phyloP scores from a whole-genome alignment of 1,140 invertebrate species.

The Trialeurodes vaporariorum region DNA sequence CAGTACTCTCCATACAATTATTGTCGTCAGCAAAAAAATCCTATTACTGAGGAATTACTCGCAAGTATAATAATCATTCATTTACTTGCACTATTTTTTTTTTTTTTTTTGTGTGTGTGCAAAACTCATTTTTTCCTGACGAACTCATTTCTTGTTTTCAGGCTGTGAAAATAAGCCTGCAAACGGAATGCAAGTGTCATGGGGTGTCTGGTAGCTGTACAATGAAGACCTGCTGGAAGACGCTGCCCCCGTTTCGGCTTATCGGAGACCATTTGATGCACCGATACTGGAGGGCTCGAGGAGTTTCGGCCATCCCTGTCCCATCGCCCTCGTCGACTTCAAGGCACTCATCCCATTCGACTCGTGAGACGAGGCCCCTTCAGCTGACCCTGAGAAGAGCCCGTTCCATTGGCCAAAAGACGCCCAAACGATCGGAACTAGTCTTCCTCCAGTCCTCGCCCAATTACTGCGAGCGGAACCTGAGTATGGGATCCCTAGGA shows the following conservation, averaged over 20 bases:
- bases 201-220: slow-evolving; percentile 92
- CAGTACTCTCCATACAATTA: too few relatives aligned
- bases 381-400: slow-evolving; percentile 10
- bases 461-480: slow-evolving; percentile 77
- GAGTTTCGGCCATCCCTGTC: slow-evolving; percentile 9
- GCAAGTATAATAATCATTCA: too few relatives aligned
- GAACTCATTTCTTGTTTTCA: too few relatives aligned
- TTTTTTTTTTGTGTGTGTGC: too few relatives aligned
- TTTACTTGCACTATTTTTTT: too few relatives aligned
- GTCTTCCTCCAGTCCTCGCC: slow-evolving; percentile 84
- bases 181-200: slow-evolving; percentile 88
- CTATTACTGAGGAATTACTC: too few relatives aligned
- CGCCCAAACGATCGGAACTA: slow-evolving; percentile 68
- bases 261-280: slow-evolving; percentile 72
- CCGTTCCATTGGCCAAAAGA: slow-evolving; percentile 6
- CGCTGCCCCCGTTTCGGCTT: slow-evolving; percentile 68
- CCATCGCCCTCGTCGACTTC: neutral
- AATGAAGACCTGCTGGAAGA: slow-evolving; percentile 88
- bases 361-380: neutral
- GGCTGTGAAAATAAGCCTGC: slow-evolving; percentile 70
- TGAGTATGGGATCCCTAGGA: slow-evolving; percentile 61
- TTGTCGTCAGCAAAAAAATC: too few relatives aligned
- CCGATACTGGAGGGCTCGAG: slow-evolving; percentile 67
- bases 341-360: neutral
- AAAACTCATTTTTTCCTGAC: too few relatives aligned